phyloP scores from a whole-genome alignment of 2,113 vertebrate genomes.

The Zosterops pallidus region DNA sequence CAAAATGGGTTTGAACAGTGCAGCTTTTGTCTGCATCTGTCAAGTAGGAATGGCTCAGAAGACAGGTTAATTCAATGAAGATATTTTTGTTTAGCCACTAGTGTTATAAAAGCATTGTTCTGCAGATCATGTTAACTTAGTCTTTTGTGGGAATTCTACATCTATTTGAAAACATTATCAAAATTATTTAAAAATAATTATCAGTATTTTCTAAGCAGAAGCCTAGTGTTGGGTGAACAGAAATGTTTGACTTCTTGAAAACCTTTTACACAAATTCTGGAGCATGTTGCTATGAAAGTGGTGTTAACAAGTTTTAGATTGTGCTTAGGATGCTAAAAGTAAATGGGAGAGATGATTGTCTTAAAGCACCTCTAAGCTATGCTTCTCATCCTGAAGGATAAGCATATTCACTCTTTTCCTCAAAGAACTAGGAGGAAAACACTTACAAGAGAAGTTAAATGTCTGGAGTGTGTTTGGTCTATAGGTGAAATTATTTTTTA shows the following conservation, averaged over 20 bases:
- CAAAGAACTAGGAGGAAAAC: background rate
- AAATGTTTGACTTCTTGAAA: background rate
- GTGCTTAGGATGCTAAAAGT: background rate
- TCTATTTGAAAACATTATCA: background rate
- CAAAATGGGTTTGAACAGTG: accelerated
- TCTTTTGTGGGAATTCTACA: background rate
- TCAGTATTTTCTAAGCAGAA: background rate
- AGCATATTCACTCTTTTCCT: background rate
- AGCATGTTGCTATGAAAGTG: background rate
- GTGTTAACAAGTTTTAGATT: background rate
- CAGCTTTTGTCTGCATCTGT: background rate
- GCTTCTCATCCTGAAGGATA: background rate
- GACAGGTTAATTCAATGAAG: background rate
- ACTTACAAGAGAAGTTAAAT: background rate
- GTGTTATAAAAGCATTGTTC: background rate
- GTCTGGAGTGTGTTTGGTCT: background rate
- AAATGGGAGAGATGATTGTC: background rate
- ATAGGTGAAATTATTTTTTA: background rate
- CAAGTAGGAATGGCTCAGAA: background rate
- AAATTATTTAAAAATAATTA: background rate
- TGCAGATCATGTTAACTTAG: background rate
- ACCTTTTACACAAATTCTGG: background rate
- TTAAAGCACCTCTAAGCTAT: background rate
- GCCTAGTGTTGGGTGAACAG: background rate
- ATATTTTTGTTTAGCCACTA: background rate